Percentiles rank a stretch among this genome's conserved stretches.
Conservation (phyloP, 2,113 vertebrate genomes). For the Syngnathoides biaculeatus region DNA sequence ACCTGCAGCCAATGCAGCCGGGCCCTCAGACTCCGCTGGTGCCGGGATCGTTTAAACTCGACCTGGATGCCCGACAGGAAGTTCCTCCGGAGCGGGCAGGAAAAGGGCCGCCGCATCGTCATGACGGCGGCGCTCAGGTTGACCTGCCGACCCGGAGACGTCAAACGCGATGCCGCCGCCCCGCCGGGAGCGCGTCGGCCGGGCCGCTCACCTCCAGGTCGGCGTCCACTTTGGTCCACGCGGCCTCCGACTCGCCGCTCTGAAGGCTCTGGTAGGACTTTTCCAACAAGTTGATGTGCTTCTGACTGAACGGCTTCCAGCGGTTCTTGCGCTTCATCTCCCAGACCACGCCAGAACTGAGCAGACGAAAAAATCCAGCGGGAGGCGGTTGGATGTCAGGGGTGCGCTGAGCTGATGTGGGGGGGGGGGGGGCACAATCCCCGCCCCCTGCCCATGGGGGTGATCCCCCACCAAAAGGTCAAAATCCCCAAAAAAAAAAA, state of each 20-base stretch:
- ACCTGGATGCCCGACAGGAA: constrained; percentile 90
- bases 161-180: constrained; percentile 5
- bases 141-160: constrained; percentile 71
- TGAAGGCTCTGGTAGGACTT: constrained; percentile 80
- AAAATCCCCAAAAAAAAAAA: too few relatives aligned
- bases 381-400: too few relatives aligned
- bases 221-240: constrained; percentile 82
- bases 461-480: too few relatives aligned
- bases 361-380: neutral
- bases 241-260: constrained; percentile 31
- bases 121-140: constrained; percentile 80
- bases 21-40: constrained; percentile 90
- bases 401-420: too few relatives aligned
- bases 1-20: constrained; percentile 95
- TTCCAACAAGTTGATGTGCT: constrained; percentile 87
- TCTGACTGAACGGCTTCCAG: constrained; percentile 92
- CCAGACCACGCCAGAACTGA: constrained; percentile 93
- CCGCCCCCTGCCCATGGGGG: too few relatives aligned
- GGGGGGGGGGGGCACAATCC: too few relatives aligned
- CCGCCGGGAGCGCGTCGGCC: neutral
- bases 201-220: constrained; percentile 79
- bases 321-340: constrained; percentile 86
- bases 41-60: constrained; percentile 89
- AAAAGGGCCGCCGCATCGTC: constrained; percentile 84
- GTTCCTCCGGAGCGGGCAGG: constrained; percentile 82